A percentile compares a stretch with the other conserved stretches of the same genome.
These are phyloP conservation scores for Oreonectes daqikongensis DNA, from an alignment of 2,797 vertebrate species.

Conservation along the genomic window DNA sequence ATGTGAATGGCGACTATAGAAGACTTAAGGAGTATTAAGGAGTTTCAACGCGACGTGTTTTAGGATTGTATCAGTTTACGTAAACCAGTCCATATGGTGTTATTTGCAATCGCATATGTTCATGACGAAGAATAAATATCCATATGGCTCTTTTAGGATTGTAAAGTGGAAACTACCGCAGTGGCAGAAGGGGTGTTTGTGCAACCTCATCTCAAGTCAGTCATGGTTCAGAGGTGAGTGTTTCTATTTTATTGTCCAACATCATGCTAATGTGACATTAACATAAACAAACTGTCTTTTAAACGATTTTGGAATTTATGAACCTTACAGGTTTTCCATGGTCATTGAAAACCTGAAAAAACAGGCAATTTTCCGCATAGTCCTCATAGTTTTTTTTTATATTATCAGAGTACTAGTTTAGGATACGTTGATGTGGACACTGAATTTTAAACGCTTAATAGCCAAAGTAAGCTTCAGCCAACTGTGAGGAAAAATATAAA, in stretches of 20 bases:
- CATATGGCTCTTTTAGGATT: constrained; percentile 10
- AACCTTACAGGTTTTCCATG: background rate
- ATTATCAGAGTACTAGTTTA: background rate
- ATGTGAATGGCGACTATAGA: background rate
- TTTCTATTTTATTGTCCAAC: background rate
- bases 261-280: background rate
- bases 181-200: background rate
- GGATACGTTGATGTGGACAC: background rate
- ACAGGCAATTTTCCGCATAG: background rate
- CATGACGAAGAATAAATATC: constrained; percentile 4
- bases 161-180: background rate
- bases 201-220: background rate
- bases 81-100: constrained; percentile 23
- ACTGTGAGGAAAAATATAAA: constrained; percentile 33
- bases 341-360: background rate
- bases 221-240: background rate
- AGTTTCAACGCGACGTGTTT: background rate
- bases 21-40: background rate
- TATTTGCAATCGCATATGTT: constrained; percentile 11
- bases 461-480: constrained; percentile 57
- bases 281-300: background rate
- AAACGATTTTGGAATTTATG: background rate
- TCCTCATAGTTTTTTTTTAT: no score
- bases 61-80: background rate
- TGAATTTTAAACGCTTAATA: constrained; percentile 58